These are phyloP conservation scores for Ceyx melanurus DNA, from an alignment of 2,113 vertebrate species.

Conservation along the genomic window DNA sequence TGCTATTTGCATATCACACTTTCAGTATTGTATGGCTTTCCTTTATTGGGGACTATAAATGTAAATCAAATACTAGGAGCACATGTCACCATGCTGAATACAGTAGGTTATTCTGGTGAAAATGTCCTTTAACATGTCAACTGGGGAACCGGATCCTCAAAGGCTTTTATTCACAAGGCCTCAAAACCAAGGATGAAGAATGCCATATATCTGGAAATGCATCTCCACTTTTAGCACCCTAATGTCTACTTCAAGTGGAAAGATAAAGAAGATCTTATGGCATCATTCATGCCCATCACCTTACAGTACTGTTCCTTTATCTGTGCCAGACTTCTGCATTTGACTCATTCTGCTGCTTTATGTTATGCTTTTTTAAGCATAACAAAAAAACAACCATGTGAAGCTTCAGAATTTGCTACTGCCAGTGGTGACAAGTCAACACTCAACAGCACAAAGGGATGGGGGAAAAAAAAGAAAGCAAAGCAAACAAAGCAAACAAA, in stretches of 20 bases:
- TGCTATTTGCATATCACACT: background rate
- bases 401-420: background rate
- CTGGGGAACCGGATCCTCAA: background rate
- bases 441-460: background rate
- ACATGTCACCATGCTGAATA: background rate
- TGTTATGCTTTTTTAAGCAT: background rate
- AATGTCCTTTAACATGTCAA: background rate
- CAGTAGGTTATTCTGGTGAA: background rate
- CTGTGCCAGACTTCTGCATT: background rate
- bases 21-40: background rate
- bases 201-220: background rate
- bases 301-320: background rate
- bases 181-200: background rate
- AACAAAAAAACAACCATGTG: background rate
- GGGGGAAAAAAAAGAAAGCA: background rate
- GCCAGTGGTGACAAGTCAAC: background rate
- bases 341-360: background rate
- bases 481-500: too few species aligned
- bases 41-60: background rate
- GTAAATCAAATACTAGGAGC: background rate
- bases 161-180: background rate
- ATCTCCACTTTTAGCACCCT: background rate
- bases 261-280: background rate
- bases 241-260: background rate
- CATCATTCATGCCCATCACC: background rate